Percentiles rank a stretch among this genome's conserved stretches.
Evolutionary conservation across 2,888 invertebrate species (phyloP).

Genomic region (Amitus sp.): DNA sequence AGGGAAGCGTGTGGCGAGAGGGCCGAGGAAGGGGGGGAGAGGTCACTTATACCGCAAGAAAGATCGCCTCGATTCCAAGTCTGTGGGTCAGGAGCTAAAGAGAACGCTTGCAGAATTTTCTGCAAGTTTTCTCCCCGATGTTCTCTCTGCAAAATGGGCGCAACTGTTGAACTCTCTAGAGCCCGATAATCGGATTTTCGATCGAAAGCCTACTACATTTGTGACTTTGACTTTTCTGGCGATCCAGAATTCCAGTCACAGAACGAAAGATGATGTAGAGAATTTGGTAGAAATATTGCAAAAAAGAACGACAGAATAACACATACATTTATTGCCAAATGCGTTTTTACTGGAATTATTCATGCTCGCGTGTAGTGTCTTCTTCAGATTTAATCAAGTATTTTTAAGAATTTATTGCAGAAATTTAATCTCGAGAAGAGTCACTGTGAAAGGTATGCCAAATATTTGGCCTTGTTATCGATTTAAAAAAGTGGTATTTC

Average conservation of each 20-base stretch:
- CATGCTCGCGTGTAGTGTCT: too few species aligned
- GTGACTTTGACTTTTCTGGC: conserved; percentile 9
- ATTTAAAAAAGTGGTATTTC: too few species aligned
- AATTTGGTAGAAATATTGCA: too few species aligned
- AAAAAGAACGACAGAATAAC: too few species aligned
- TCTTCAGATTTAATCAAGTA: too few species aligned
- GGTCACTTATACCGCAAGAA: conserved; percentile 20
- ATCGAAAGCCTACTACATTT: conserved; percentile 17
- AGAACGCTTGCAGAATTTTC: conserved; percentile 7
- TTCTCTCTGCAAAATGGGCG: conserved; percentile 17
- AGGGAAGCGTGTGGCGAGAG: conserved; percentile 14
- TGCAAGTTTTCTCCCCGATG: conserved; percentile 5
- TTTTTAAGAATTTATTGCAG: too few species aligned
- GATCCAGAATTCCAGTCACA: conserved; percentile 5
- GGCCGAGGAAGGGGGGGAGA: conserved; percentile 8
- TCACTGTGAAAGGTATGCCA: too few species aligned
- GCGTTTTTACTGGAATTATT: too few species aligned
- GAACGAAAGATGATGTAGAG: neutral
- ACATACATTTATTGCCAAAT: too few species aligned
- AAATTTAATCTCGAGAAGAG: too few species aligned
- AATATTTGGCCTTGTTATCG: too few species aligned
- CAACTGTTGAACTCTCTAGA: conserved; percentile 14
- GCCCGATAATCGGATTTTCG: conserved; percentile 25
- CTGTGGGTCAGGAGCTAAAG: conserved; percentile 8
- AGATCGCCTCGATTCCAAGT: conserved; percentile 16